These are phyloP conservation scores for Poecilobothrus nobilitatus DNA, from an alignment of 2,888 invertebrate genomes.

Conservation along the genomic window DNA sequence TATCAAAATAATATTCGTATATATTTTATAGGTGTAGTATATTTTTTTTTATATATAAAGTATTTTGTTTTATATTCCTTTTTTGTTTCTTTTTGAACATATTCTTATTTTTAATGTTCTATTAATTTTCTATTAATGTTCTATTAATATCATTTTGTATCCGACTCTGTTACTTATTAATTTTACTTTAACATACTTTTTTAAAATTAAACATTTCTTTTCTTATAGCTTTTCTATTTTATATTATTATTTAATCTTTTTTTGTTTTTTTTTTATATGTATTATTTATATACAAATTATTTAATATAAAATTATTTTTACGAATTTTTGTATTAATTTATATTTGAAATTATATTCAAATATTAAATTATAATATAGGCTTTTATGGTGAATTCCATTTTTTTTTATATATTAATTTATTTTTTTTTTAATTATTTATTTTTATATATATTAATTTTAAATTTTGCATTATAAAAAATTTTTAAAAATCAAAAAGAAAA, in stretches of 20 bases:
- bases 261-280: background rate
- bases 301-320: background rate
- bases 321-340: background rate
- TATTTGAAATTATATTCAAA: constrained; percentile 9
- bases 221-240: no score
- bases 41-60: no score
- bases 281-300: background rate
- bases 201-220: no score
- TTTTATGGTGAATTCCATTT: constrained; percentile 11
- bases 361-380: constrained; percentile 9
- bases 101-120: no score
- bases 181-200: no score
- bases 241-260: background rate
- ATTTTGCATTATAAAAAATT: background rate
- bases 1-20: no score
- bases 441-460: background rate
- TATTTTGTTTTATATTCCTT: no score
- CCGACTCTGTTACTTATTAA: no score
- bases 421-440: constrained; percentile 9
- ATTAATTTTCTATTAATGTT: no score
- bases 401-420: constrained; percentile 10
- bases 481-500: background rate
- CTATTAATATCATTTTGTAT: no score
- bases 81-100: no score
- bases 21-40: no score